Conservation (phyloP, 2,888 invertebrate genomes). For the Muscina levida region DNA sequence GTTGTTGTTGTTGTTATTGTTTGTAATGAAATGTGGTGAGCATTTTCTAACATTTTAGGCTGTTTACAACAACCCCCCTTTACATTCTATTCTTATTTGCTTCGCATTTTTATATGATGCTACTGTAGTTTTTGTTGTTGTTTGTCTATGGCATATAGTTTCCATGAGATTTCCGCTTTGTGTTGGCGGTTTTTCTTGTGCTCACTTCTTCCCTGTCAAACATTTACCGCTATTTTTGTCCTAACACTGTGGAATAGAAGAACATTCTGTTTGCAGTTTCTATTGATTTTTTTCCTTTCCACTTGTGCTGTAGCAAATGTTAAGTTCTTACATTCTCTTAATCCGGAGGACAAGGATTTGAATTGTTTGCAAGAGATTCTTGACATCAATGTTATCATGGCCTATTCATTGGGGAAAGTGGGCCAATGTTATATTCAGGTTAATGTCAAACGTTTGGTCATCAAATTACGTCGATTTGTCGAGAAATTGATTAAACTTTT, state of each 20-base stretch:
- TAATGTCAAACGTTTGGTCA: too few species aligned
- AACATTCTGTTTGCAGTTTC: background rate
- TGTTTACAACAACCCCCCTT: background rate
- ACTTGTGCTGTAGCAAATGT: background rate
- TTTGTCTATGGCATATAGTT: slow-evolving; percentile 3
- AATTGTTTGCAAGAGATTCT: background rate
- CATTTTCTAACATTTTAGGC: slow-evolving; percentile 22
- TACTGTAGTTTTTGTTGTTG: background rate
- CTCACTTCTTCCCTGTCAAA: background rate
- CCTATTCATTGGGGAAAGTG: slow-evolving; percentile 12
- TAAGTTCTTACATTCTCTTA: background rate
- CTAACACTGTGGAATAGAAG: background rate
- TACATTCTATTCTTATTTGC: background rate
- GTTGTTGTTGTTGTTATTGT: too few species aligned
- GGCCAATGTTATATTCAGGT: background rate
- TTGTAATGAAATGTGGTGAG: too few species aligned
- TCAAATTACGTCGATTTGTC: too few species aligned
- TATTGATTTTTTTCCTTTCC: background rate
- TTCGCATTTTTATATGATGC: background rate
- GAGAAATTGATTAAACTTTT: too few species aligned
- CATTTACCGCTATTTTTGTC: slow-evolving; percentile 12
- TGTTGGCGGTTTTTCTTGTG: slow-evolving; percentile 20
- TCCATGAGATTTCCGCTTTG: slow-evolving; percentile 11
- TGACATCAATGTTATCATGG: background rate
- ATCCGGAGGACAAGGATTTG: background rate